Percentiles rank a stretch among this genome's conserved stretches.
phyloP scores from a whole-genome alignment of 2,888 invertebrate genomes.

The Sinohyriopsis cumingii region DNA sequence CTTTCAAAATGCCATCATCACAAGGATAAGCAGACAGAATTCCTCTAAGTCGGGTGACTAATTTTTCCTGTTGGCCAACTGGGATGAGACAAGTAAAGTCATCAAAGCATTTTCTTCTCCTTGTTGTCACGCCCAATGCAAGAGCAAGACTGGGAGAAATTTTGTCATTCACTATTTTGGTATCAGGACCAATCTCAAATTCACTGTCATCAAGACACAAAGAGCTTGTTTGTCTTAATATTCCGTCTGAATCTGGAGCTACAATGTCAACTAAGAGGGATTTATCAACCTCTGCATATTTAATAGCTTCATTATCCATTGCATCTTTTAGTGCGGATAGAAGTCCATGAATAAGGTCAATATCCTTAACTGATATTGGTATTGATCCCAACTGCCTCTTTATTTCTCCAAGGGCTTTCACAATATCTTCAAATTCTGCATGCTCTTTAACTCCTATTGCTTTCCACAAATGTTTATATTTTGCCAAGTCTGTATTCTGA shows the following conservation, averaged over 20 bases:
- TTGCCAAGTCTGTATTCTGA: too few relatives aligned
- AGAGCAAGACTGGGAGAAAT: conserved; percentile 47
- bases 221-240: conserved; percentile 25
- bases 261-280: conserved; percentile 12
- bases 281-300: conserved; percentile 2
- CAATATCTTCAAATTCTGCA: background rate
- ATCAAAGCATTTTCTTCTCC: conserved; percentile 1
- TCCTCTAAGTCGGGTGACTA: conserved; percentile 53
- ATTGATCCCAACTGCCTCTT: too few relatives aligned
- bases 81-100: conserved; percentile 20
- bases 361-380: background rate
- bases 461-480: too few relatives aligned
- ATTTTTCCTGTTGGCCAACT: conserved; percentile 60
- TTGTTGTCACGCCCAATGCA: conserved; percentile 37
- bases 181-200: conserved; percentile 34
- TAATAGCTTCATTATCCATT: background rate
- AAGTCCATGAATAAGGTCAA: conserved; percentile 3
- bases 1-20: conserved; percentile 61
- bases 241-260: conserved; percentile 45
- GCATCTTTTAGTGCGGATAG: conserved; percentile 4
- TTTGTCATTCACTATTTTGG: conserved; percentile 25
- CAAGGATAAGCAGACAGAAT: conserved; percentile 58
- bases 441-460: background rate
- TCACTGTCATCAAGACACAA: conserved; percentile 51
- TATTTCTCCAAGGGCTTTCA: background rate